Evolutionary conservation across 2,888 invertebrate species (phyloP).

Genomic region (Agapostemon virescens): DNA sequence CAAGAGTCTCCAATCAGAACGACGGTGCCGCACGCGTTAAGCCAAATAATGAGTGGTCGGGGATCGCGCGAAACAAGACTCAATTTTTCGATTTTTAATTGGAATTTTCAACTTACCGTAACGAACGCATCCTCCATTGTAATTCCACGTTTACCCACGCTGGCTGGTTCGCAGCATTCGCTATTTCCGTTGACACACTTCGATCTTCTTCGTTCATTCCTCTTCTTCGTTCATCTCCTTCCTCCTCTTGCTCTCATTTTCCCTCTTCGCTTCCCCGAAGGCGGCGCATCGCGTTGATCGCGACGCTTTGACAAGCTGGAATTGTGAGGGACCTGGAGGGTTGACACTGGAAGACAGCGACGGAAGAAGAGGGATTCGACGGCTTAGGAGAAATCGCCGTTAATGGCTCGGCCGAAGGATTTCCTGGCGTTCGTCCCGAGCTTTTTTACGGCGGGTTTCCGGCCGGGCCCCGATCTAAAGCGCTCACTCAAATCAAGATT

Average conservation of each 20-base stretch:
- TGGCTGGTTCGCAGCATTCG: not conserved
- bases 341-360: conserved; percentile 55
- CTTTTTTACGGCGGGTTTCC: conserved; percentile 71
- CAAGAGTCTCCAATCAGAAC: not conserved
- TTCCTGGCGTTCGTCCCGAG: conserved; percentile 66
- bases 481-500: conserved; percentile 75
- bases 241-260: not conserved
- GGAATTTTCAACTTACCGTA: not conserved
- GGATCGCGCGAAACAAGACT: not conserved
- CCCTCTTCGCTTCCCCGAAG: not conserved
- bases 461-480: conserved; percentile 63
- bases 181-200: conserved; percentile 9
- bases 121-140: not conserved
- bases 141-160: conserved; percentile 5
- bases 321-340: conserved; percentile 39
- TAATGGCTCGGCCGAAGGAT: conserved; percentile 74
- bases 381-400: conserved; percentile 74
- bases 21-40: not conserved
- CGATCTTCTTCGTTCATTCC: not conserved
- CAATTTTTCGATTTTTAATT: not conserved
- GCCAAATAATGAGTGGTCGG: not conserved
- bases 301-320: conserved; percentile 54
- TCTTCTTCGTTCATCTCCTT: not conserved
- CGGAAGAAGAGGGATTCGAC: conserved; percentile 63
- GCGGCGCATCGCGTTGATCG: conserved; percentile 32